A percentile compares a stretch with the other conserved stretches of the same genome.
Evolutionary conservation across 2,797 vertebrate genomes (phyloP).

Genomic region (Podargus strigoides): DNA sequence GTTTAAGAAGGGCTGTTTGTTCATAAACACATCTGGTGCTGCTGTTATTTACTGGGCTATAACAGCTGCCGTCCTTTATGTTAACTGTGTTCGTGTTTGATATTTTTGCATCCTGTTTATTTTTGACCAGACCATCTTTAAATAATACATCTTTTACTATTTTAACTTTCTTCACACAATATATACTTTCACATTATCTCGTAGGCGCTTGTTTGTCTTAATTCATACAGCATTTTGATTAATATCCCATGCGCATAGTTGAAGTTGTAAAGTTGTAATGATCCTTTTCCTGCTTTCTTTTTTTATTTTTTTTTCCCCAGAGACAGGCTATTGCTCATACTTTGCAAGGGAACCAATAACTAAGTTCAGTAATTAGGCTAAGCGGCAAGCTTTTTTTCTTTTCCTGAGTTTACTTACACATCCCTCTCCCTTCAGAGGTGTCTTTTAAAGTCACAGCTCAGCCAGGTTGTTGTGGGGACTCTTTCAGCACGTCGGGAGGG

Average conservation of each 20-base stretch:
- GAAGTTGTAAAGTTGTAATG: slow-evolving; percentile 41
- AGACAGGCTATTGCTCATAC: not conserved
- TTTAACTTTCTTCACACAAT: not conserved
- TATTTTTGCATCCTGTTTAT: slow-evolving; percentile 73
- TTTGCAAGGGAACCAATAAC: slow-evolving; percentile 5
- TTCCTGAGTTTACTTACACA: not conserved
- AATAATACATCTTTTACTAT: slow-evolving; percentile 35
- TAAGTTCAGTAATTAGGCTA: not conserved
- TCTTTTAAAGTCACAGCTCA: slow-evolving; percentile 37
- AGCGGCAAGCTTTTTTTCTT: slow-evolving; percentile 23
- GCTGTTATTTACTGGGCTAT: slow-evolving; percentile 80
- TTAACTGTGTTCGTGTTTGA: slow-evolving; percentile 30
- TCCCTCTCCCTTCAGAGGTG: slow-evolving; percentile 10
- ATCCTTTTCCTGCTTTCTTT: not conserved
- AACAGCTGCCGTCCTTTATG: slow-evolving; percentile 74
- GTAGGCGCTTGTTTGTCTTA: not conserved
- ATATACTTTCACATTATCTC: not conserved
- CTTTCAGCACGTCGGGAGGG: slow-evolving; percentile 6
- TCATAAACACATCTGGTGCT: slow-evolving; percentile 81
- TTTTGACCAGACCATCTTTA: slow-evolving; percentile 71
- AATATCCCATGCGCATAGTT: slow-evolving; percentile 19
- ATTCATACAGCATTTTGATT: slow-evolving; percentile 2
- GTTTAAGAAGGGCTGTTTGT: slow-evolving; percentile 81
- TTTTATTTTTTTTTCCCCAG: not conserved
- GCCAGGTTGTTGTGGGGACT: slow-evolving; percentile 52